A percentile compares a stretch with the other conserved stretches of the same genome.
phyloP scores from a whole-genome alignment of 2,113 vertebrate species.

The Corynorhinus townsendii region DNA sequence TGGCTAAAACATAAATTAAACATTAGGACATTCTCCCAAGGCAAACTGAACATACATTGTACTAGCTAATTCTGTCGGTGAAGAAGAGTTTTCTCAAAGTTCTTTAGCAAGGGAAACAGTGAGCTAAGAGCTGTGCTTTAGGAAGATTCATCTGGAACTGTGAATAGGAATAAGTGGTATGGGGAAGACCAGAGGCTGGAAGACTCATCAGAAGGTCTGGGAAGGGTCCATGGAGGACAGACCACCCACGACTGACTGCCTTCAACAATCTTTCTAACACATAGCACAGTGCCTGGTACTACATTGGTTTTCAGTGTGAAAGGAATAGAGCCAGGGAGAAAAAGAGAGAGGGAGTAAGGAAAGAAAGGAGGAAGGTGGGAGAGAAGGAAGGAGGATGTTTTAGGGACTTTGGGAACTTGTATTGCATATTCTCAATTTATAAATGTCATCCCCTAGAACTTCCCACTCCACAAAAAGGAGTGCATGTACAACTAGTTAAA shows the following conservation, averaged over 20 bases:
- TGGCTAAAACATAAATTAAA: neutral
- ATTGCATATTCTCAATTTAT: neutral
- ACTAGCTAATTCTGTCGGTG: neutral
- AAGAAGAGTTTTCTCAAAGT: neutral
- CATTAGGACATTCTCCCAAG: too few relatives aligned
- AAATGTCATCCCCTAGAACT: neutral
- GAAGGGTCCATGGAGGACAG: neutral
- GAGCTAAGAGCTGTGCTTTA: neutral
- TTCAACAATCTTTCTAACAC: neutral
- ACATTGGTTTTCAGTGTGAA: neutral
- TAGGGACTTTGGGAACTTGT: neutral
- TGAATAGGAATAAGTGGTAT: neutral
- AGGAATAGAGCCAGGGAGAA: neutral
- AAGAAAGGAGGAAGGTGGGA: neutral
- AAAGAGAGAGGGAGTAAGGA: accelerated
- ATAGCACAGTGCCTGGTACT: neutral
- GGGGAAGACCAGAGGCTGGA: neutral
- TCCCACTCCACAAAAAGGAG: neutral
- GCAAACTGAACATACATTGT: neutral
- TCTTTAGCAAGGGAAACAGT: neutral
- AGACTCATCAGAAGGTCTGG: too few relatives aligned
- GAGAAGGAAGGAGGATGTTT: neutral
- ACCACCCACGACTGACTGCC: neutral
- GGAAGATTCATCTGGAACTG: neutral
- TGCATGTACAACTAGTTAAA: neutral